Conservation (phyloP, 2,888 invertebrate species). For the Dendrolimus pini region DNA sequence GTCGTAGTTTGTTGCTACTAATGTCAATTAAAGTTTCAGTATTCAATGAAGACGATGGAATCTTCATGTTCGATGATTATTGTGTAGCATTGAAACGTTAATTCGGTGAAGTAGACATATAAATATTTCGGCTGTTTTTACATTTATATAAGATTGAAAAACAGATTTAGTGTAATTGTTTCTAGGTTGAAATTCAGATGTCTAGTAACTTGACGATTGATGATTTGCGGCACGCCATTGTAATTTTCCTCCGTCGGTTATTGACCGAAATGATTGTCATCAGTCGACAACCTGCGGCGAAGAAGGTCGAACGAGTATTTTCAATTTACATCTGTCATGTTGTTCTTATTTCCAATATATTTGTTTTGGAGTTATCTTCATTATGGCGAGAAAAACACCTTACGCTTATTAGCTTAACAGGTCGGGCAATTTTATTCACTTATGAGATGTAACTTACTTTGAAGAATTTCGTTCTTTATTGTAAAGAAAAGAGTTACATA, state of each 20-base stretch:
- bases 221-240: slow-evolving; percentile 1
- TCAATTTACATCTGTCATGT: slow-evolving; percentile 10
- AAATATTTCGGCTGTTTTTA: too few species aligned
- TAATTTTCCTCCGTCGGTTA: slow-evolving; percentile 14
- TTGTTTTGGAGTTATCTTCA: neutral
- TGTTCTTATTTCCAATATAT: neutral
- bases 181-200: neutral
- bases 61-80: too few species aligned
- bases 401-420: too few species aligned
- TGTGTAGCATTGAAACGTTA: too few species aligned
- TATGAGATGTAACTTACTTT: too few species aligned
- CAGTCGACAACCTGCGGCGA: slow-evolving; percentile 15
- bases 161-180: neutral
- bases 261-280: slow-evolving; percentile 16
- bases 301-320: slow-evolving; percentile 9
- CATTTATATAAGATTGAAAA: neutral
- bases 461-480: too few species aligned
- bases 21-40: too few species aligned
- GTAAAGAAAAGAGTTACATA: too few species aligned
- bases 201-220: neutral
- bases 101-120: too few species aligned
- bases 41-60: too few species aligned
- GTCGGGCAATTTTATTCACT: too few species aligned
- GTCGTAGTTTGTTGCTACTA: too few species aligned
- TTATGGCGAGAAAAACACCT: neutral